Percentiles rank a stretch among this genome's conserved stretches.
Conservation (phyloP, 2,888 invertebrate species). For the Philonicus albiceps region DNA sequence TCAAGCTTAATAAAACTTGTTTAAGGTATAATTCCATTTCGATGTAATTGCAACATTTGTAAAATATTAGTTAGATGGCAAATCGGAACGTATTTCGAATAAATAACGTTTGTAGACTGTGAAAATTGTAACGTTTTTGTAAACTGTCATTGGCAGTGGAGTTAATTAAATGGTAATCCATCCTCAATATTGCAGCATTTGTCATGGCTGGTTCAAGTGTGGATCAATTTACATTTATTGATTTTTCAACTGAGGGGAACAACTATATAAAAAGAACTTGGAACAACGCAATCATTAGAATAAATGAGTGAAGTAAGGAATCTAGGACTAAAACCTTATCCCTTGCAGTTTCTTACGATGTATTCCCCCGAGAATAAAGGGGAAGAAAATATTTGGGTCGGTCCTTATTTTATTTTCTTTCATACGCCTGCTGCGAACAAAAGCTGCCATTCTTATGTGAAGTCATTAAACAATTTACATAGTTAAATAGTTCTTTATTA, state of each 20-base stretch:
- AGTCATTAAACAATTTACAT: not conserved
- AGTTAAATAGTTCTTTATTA: not conserved
- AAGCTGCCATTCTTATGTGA: not conserved
- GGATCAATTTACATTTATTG: conserved; percentile 30
- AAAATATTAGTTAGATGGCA: not conserved
- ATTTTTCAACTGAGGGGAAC: conserved; percentile 13
- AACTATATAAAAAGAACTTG: not conserved
- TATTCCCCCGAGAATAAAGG: not conserved
- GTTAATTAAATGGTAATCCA: not conserved
- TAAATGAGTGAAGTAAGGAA: not conserved
- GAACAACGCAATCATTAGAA: not conserved
- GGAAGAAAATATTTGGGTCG: not conserved
- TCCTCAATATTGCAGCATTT: conserved; percentile 10
- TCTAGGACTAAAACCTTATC: not conserved
- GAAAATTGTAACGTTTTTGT: not conserved
- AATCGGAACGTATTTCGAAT: not conserved
- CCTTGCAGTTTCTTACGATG: not conserved
- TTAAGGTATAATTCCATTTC: not conserved
- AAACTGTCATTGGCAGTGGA: not conserved
- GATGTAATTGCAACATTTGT: not conserved
- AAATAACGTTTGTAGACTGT: not conserved
- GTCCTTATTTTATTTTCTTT: not conserved
- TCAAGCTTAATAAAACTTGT: not conserved
- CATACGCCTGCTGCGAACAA: not conserved
- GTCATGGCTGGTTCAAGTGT: not conserved